A percentile compares a stretch with the other conserved stretches of the same genome.
Evolutionary conservation across 1,140 invertebrate genomes (phyloP).

Genomic region (Dendroctonus ponderosae): DNA sequence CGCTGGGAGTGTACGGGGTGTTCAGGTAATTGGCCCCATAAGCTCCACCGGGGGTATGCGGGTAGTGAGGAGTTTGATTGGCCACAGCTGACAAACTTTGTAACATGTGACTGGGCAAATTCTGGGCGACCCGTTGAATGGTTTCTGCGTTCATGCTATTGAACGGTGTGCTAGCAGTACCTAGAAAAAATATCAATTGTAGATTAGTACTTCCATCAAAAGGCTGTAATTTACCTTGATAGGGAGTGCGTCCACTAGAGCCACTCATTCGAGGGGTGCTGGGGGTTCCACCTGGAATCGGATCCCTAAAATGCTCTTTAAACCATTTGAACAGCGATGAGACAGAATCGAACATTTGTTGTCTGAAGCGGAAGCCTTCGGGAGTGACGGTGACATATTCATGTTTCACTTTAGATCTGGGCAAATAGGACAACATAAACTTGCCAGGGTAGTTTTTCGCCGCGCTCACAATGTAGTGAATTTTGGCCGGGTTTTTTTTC

Average conservation of each 20-base stretch:
- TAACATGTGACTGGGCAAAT: constrained; percentile 70
- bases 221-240: constrained; percentile 45
- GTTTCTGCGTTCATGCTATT: constrained; percentile 64
- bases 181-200: constrained; percentile 4
- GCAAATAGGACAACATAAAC: constrained; percentile 92
- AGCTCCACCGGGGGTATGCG: constrained; percentile 61
- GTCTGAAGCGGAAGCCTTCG: constrained; percentile 89
- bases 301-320: constrained; percentile 95
- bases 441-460: constrained; percentile 90
- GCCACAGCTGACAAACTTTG: constrained; percentile 68
- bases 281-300: constrained; percentile 75
- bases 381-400: constrained; percentile 90
- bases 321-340: constrained; percentile 91
- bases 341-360: constrained; percentile 83
- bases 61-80: constrained; percentile 67
- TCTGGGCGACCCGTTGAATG: constrained; percentile 71
- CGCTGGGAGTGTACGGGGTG: constrained; percentile 83
- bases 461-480: constrained; percentile 88
- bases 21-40: constrained; percentile 57
- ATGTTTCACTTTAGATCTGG: constrained; percentile 77
- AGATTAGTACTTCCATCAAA: not conserved
- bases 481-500: constrained; percentile 79
- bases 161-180: constrained; percentile 40
- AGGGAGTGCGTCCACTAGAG: constrained; percentile 63
- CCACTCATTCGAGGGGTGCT: constrained; percentile 61